Percentiles rank a stretch among this genome's conserved stretches.
Evolutionary conservation across 2,888 invertebrate species (phyloP).

Genomic region (Zaprionus bogoriensis): DNA sequence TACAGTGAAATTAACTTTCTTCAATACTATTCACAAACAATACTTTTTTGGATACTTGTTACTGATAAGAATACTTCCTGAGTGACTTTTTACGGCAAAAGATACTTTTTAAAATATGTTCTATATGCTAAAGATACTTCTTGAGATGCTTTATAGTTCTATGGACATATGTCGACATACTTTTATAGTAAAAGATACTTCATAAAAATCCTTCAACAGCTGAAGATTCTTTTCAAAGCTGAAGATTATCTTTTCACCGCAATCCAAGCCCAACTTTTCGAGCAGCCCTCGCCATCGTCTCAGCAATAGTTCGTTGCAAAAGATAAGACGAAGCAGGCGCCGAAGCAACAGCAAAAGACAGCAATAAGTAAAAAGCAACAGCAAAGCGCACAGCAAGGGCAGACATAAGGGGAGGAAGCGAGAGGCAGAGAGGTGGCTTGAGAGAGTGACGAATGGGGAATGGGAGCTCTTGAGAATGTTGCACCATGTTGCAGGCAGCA

Average conservation of each 20-base stretch:
- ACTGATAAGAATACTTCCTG: too few species aligned
- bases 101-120: too few species aligned
- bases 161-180: too few species aligned
- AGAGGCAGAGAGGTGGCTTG: background rate
- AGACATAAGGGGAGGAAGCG: background rate
- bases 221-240: too few species aligned
- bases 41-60: too few species aligned
- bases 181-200: background rate
- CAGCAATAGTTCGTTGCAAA: constrained; percentile 7
- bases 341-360: constrained; percentile 32
- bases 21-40: too few species aligned
- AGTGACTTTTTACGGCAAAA: too few species aligned
- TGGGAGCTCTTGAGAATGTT: constrained; percentile 41
- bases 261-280: background rate
- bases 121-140: too few species aligned
- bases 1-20: too few species aligned
- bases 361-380: constrained; percentile 12
- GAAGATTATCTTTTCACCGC: too few species aligned
- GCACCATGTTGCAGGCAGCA: constrained; percentile 38
- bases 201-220: too few species aligned
- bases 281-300: constrained; percentile 24
- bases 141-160: too few species aligned
- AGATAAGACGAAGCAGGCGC: constrained; percentile 28
- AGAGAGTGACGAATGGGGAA: constrained; percentile 5
- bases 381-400: constrained; percentile 10